Percentiles rank a stretch among this genome's conserved stretches.
Evolutionary conservation across 2,113 vertebrate genomes (phyloP).

Genomic region (Brevimyrus niger): DNA sequence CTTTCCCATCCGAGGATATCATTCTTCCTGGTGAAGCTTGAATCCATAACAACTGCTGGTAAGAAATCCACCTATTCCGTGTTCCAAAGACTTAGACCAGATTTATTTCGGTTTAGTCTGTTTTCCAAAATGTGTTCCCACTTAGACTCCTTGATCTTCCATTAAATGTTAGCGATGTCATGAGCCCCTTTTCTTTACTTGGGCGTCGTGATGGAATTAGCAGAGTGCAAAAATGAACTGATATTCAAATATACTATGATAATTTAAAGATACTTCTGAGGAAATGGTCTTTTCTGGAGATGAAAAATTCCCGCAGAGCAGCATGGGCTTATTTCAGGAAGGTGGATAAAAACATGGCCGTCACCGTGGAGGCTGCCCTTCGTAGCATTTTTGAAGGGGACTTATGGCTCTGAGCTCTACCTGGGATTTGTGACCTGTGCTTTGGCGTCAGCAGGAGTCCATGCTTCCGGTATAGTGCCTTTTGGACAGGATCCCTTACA

Average conservation of each 20-base stretch:
- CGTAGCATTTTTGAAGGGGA: background rate
- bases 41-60: background rate
- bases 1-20: background rate
- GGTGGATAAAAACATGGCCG: background rate
- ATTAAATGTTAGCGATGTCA: background rate
- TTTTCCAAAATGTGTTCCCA: background rate
- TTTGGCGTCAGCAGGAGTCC: background rate
- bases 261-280: background rate
- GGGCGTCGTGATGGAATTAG: background rate
- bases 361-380: background rate
- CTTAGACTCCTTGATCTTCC: background rate
- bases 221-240: too few species aligned
- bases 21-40: background rate
- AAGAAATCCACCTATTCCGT: background rate
- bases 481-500: background rate
- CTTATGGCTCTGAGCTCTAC: background rate
- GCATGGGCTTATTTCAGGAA: conserved; percentile 9
- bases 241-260: too few species aligned
- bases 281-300: background rate
- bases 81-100: background rate
- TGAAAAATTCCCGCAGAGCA: conserved; percentile 10
- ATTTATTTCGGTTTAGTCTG: background rate
- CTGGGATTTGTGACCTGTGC: background rate
- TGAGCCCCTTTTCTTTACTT: background rate
- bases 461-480: background rate